Evolutionary conservation across 23 tunicate genomes (phyloP).

Genomic region (Trididemnum miniatum): DNA sequence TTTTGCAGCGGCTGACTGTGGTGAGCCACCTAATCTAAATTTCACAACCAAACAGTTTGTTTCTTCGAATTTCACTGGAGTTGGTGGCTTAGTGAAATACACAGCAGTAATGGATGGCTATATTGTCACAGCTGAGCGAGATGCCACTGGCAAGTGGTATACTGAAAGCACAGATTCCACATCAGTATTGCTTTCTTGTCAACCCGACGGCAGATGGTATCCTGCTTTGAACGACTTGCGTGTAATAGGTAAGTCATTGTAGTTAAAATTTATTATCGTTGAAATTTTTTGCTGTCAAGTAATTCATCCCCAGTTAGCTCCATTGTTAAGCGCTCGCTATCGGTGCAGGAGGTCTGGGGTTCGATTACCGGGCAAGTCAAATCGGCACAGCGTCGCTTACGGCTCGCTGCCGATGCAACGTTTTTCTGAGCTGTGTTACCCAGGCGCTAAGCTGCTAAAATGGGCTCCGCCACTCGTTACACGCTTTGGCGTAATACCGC

Average conservation of each 20-base stretch:
- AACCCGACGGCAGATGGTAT: constrained; percentile 57
- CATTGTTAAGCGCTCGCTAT: no score
- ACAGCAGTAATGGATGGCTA: constrained; percentile 5
- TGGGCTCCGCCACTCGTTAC: no score
- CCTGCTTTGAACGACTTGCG: constrained; percentile 32
- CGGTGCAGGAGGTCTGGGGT: no score
- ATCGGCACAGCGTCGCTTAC: no score
- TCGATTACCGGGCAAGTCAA: no score
- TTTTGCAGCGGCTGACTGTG: not conserved
- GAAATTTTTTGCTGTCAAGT: no score
- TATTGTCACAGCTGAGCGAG: constrained; percentile 46
- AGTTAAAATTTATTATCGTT: no score
- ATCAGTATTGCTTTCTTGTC: constrained; percentile 26
- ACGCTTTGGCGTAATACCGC: no score
- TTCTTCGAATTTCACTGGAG: not conserved
- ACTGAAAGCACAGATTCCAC: not conserved
- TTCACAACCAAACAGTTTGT: not conserved
- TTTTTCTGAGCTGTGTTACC: no score
- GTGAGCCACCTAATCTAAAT: not conserved
- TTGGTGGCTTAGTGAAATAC: not conserved
- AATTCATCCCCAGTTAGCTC: no score
- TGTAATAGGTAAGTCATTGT: not conserved
- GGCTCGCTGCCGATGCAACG: no score
- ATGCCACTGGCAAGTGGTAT: constrained; percentile 57
- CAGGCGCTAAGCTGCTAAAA: no score